Evolutionary conservation across 2,797 vertebrate genomes (phyloP), one percentile per base, ranked within the genome.

Genomic region (Tokudaia muenninki): DNA sequence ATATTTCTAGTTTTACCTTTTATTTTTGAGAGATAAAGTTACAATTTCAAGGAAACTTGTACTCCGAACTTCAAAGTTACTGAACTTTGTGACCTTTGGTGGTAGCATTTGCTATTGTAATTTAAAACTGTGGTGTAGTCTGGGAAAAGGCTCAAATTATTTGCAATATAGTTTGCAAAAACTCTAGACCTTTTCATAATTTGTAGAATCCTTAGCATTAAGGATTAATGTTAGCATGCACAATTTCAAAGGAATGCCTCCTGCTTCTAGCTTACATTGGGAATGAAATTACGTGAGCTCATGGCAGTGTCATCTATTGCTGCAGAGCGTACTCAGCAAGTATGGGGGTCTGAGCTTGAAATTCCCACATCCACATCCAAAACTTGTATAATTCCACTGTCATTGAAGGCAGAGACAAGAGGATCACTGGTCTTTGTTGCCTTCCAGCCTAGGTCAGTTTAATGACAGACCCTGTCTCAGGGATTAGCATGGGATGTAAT

Each of bases 21-120:
- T 24, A 63, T 11, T 90, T 94, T 96, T 88, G 24, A 83, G 52
- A 92, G 41, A 94, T 91, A 94, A 93, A 63, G 13, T 22, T 91
- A 90, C 50, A 21, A 63, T 87, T 95, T 96, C 52, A 91, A 92
- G 29, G 79, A 94, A 83, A 6, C 4, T 79, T 94, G 1, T 78
- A 81, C 2, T 74, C 31, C 94, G 4, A 19, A 88, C 24, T 79
- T 95, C 77, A 74, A 26, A 87, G 90, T 41, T 93, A 78, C 12
- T 88, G 0, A 87, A 82, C 21, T 17, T 86, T 7, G 29, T 87
- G 22, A 77, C 79, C 78, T 86, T 94, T 87, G 29, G 50, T 87
- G 29, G 50, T 87, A 89, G 61, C 31, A 93, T 50, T 95, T 19
- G 21, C 37, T 52, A 52, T 8, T 96, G 0, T 75, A 75, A 93